Conservation (phyloP, 2,888 invertebrate genomes). For the Apodemia duryi region DNA sequence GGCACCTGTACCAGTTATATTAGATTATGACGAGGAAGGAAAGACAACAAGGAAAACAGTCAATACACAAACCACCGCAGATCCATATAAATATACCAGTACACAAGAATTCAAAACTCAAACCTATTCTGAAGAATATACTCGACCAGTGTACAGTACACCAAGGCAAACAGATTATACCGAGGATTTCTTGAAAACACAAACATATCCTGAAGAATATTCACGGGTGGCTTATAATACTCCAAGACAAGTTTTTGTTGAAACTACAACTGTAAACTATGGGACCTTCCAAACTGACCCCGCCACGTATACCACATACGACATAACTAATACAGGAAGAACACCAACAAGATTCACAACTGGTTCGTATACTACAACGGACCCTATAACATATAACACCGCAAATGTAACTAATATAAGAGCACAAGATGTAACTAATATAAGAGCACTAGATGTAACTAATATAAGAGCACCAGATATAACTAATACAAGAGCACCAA, state of each 20-base stretch:
- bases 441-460: no score
- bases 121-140: conserved; percentile 40
- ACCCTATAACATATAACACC: conserved; percentile 7
- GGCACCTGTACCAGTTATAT: conserved; percentile 62
- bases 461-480: conserved; percentile 11
- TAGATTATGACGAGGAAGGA: conserved; percentile 53
- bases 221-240: background rate
- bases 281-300: conserved; percentile 28
- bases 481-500: conserved; percentile 11
- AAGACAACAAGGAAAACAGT: conserved; percentile 43
- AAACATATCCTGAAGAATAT: conserved; percentile 10
- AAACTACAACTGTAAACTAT: conserved; percentile 42
- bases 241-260: conserved; percentile 35
- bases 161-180: conserved; percentile 24
- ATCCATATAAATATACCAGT: conserved; percentile 19
- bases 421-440: background rate
- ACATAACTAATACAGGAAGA: conserved; percentile 16
- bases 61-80: conserved; percentile 39
- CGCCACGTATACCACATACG: conserved; percentile 15
- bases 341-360: conserved; percentile 3
- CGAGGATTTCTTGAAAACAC: background rate
- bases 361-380: conserved; percentile 6
- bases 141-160: conserved; percentile 49
- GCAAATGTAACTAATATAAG: conserved; percentile 5
- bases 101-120: conserved; percentile 50